These are phyloP conservation scores for Zoanthus solanderi DNA, from an alignment of 92 coral and sea anemone genomes.

Conservation along the genomic window DNA sequence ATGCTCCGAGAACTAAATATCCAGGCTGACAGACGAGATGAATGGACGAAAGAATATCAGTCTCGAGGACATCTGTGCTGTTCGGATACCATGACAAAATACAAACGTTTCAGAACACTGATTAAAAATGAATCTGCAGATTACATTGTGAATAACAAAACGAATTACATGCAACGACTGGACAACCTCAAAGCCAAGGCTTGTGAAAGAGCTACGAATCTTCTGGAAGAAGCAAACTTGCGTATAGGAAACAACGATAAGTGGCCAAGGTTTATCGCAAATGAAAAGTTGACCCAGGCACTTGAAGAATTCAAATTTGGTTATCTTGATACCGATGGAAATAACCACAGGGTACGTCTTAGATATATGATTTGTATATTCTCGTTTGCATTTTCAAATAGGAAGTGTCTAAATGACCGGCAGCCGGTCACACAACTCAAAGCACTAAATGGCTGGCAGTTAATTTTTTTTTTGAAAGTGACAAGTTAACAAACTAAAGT, in stretches of 20 bases:
- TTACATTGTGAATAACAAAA: background rate
- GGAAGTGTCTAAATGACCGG: no score
- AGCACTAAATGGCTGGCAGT: no score
- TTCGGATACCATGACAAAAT: background rate
- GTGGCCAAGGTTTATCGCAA: conserved; percentile 3
- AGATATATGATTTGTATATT: no score
- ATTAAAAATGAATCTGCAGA: background rate
- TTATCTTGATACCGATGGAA: background rate
- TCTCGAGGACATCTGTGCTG: background rate
- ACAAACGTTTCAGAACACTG: background rate
- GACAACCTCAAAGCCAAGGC: background rate
- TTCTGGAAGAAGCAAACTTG: background rate
- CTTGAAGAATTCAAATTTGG: background rate
- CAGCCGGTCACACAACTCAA: no score
- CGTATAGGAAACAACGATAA: background rate
- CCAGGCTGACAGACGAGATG: background rate
- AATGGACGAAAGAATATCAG: background rate
- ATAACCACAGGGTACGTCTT: background rate
- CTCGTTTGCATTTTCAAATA: no score
- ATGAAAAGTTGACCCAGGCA: background rate
- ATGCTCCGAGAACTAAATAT: background rate
- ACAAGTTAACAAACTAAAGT: no score
- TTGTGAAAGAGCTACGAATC: background rate
- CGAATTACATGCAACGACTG: background rate
- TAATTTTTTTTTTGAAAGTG: no score